Percentiles rank a stretch among this genome's conserved stretches.
Conservation (phyloP, 2,797 vertebrate genomes). For the Poecilia picta region DNA sequence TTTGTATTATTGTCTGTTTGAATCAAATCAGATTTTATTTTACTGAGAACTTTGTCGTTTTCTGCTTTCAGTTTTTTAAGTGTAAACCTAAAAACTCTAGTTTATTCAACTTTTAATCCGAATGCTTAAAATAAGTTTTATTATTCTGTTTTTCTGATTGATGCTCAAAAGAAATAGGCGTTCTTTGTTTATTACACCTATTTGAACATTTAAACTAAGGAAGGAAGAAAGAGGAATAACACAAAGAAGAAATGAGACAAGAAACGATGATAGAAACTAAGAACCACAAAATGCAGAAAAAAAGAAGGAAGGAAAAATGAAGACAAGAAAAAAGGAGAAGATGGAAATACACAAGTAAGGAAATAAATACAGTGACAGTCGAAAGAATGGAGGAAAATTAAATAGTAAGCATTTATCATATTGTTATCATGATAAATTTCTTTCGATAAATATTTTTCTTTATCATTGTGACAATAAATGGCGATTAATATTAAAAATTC, state of each 20-base stretch:
- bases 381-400: not conserved
- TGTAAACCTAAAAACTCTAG: too few species aligned
- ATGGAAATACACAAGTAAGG: not conserved
- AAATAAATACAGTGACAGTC: not conserved
- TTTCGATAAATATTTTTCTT: too few species aligned
- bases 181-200: not conserved
- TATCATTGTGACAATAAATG: too few species aligned
- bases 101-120: not conserved
- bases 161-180: not conserved
- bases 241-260: not conserved
- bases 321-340: not conserved
- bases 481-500: too few species aligned
- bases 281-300: not conserved
- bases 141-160: not conserved
- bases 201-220: not conserved
- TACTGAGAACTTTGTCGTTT: too few species aligned
- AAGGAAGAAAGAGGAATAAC: not conserved
- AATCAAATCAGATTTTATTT: too few species aligned
- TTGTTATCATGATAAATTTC: too few species aligned
- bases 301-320: not conserved
- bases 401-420: too few species aligned
- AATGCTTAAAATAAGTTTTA: not conserved
- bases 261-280: not conserved
- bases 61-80: too few species aligned
- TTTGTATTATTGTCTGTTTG: too few species aligned